A percentile compares a stretch with the other conserved stretches of the same genome.
Conservation (phyloP, 2,113 vertebrate genomes). For the Pithys albifrons region DNA sequence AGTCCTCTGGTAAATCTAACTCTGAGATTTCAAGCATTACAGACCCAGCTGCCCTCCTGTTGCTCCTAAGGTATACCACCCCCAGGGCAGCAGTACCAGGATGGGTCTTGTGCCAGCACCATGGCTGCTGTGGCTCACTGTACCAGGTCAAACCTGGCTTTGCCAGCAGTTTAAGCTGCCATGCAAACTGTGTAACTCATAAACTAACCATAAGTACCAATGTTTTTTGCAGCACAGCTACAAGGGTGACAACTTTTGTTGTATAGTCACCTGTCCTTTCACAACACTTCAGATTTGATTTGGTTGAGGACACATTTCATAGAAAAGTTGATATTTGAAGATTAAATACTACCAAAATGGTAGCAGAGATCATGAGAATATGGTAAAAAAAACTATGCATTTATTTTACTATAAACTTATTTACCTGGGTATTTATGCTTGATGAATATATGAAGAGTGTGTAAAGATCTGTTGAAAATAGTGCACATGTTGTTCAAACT, state of each 20-base stretch:
- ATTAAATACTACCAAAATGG: not conserved
- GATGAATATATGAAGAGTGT: not conserved
- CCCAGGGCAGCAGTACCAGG: not conserved
- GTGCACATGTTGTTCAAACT: fast-evolving
- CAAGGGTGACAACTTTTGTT: not conserved
- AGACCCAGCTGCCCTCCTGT: not conserved
- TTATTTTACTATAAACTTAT: not conserved
- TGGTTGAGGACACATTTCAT: not conserved
- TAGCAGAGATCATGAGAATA: not conserved
- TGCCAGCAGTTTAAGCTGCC: not conserved
- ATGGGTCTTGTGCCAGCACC: not conserved
- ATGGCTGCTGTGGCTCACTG: not conserved
- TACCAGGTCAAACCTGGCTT: not conserved
- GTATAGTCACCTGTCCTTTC: not conserved
- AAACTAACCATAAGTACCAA: not conserved
- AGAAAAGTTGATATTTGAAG: not conserved
- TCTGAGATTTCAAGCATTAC: not conserved
- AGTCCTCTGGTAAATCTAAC: not conserved
- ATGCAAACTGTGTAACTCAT: not conserved
- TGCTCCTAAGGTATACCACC: not conserved
- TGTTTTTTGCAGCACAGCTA: not conserved
- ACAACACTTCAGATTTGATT: not conserved
- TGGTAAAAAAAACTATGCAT: not conserved
- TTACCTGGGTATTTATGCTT: not conserved
- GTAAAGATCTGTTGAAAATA: not conserved